Base-by-base conservation (phyloP, 2,888 invertebrate genomes). In the Tetranychus piercei region DNA sequence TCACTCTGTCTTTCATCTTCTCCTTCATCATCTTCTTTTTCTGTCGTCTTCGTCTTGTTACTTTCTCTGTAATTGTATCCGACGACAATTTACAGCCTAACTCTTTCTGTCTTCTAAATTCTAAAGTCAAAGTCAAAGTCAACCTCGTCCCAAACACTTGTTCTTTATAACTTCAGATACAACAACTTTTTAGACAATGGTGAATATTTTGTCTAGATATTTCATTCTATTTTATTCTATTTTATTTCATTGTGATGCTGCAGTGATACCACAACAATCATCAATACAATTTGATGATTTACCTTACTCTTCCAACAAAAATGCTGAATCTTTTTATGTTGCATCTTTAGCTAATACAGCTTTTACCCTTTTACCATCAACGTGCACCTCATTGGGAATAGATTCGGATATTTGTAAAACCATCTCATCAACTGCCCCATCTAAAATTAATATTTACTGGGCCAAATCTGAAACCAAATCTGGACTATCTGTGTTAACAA, bases 11-110 rank as follows among this genome's bases (percentile, higher is more conserved):
- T 67, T n/a, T n/a, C 69, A 69, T 23, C 6, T 69, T 69, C 22
- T 20, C 22, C 69, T 22, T 23, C 34, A 23, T 69, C 69, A 34
- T 34, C 34, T 34, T 34, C 34, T 34, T 34, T 66, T 66, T 11
- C n/a, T 64, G 18, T 66, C 11, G n/a, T 69, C 69, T 69, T 69
- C 20, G 69, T 69, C 20, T 69, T 6, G 11, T 69, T 69, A 67
- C 22, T 18, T 22, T 67, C n/a, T 18, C n/a, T 67, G 8, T n/a
- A 22, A 64, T 64, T 64, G 20, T 66, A 11, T 5, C 34, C 34
- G 34, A 34, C 34, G 34, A 34, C 34, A 34, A 34, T 34, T 34
- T 34, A 34, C 34, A 34, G 34, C 34, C 34, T 34, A 34, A 34
- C 34, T 34, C 34, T 66, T 66, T 66, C 66, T 66, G 20, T 11